These are phyloP conservation scores for Agonum fuliginosum DNA, from an alignment of 2,888 invertebrate genomes.

Conservation along the genomic window DNA sequence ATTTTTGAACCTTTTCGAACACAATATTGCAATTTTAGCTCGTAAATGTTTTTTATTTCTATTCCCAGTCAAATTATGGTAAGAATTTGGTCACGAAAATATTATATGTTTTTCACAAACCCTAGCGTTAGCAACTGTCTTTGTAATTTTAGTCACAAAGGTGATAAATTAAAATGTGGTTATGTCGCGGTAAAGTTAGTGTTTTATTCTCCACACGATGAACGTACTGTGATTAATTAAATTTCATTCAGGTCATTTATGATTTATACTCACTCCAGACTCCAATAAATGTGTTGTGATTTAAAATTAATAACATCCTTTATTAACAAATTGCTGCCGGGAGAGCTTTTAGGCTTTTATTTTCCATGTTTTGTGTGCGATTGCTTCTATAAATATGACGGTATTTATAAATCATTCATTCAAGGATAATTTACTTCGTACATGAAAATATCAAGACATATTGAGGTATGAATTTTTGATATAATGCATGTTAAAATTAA, in stretches of 20 bases:
- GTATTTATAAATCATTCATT: conserved; percentile 25
- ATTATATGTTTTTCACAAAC: no score
- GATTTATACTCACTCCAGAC: conserved; percentile 22
- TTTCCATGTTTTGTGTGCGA: background rate
- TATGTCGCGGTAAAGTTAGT: background rate
- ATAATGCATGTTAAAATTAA: no score
- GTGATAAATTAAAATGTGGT: conserved; percentile 20
- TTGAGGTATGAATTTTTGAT: background rate
- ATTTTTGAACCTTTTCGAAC: no score
- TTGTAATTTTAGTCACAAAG: no score
- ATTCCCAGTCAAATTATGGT: no score
- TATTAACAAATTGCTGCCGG: conserved; percentile 23
- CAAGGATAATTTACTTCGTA: conserved; percentile 4
- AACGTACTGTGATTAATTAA: conserved; percentile 26
- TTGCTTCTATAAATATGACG: background rate
- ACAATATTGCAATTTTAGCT: no score
- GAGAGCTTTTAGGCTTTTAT: conserved; percentile 25
- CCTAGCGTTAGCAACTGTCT: no score
- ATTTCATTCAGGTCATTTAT: conserved; percentile 16
- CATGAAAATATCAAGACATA: conserved; percentile 23
- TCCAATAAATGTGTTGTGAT: conserved; percentile 29
- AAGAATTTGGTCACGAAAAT: no score
- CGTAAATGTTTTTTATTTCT: no score
- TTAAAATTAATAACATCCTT: conserved; percentile 26
- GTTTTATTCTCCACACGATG: background rate